Evolutionary conservation across 1,140 invertebrate species (phyloP).

Genomic region (Pararge aegeria): DNA sequence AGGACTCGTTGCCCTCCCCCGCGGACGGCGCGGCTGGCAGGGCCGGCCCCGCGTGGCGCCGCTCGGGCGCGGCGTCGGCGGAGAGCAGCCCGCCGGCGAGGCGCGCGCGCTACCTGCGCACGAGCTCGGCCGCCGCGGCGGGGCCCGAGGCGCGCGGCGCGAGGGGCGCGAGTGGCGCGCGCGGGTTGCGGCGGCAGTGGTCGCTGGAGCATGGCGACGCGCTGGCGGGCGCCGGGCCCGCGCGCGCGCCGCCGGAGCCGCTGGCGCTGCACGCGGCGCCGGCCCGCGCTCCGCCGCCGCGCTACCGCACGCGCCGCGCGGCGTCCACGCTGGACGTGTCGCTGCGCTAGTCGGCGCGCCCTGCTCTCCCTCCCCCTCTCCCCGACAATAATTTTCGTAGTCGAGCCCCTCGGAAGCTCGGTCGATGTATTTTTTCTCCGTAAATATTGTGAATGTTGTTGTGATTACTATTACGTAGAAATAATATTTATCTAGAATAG

Average conservation of each 20-base stretch:
- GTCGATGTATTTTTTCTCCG: conserved; percentile 30
- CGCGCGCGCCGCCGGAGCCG: conserved; percentile 14
- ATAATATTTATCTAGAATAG: no score
- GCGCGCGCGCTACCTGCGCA: conserved; percentile 36
- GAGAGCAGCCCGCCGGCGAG: conserved; percentile 50
- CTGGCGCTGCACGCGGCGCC: conserved; percentile 27
- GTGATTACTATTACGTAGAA: conserved; percentile 33
- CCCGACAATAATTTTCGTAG: conserved; percentile 56
- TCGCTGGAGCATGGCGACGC: conserved; percentile 57
- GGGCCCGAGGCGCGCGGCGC: conserved; percentile 31
- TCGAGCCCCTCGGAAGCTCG: conserved; percentile 16
- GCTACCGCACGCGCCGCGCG: conserved; percentile 40
- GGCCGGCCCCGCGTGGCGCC: conserved; percentile 36
- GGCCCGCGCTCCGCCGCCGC: conserved; percentile 34
- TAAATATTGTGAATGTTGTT: conserved; percentile 34
- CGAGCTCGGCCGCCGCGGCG: conserved; percentile 33
- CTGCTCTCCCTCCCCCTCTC: conserved; percentile 17
- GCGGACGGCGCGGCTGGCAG: conserved; percentile 17
- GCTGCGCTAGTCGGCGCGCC: conserved; percentile 15
- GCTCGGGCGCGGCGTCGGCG: conserved; percentile 51
- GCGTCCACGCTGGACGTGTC: conserved; percentile 22
- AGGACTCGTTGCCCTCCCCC: conserved; percentile 35
- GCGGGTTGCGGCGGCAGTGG: conserved; percentile 55
- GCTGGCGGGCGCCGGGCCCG: conserved; percentile 39
- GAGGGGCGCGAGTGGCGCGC: conserved; percentile 31